A percentile compares a stretch with the other conserved stretches of the same genome.
Conservation (phyloP, 1,140 invertebrate genomes). For the Oncopodura yosiiana region DNA sequence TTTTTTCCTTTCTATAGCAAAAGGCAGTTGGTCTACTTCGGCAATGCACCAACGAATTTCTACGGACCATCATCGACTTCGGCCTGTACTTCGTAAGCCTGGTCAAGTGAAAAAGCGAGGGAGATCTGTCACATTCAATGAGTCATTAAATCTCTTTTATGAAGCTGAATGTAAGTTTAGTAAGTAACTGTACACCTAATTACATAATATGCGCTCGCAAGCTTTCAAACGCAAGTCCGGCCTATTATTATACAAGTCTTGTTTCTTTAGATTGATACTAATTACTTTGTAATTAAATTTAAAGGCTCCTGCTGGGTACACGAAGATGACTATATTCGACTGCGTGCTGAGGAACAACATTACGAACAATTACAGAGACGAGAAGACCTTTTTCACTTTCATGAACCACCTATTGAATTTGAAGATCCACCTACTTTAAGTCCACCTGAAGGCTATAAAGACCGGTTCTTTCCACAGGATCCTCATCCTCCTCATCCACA, state of each 20-base stretch:
- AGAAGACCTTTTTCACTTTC: constrained; percentile 17
- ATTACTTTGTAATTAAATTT: too few relatives aligned
- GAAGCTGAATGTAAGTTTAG: constrained; percentile 32
- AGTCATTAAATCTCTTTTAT: constrained; percentile 32
- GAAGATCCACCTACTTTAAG: constrained; percentile 32
- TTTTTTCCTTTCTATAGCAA: too few relatives aligned
- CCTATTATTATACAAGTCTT: too few relatives aligned
- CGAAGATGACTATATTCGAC: constrained; percentile 31
- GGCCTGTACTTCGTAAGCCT: constrained; percentile 29
- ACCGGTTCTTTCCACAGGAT: constrained; percentile 34
- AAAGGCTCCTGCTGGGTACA: constrained; percentile 35
- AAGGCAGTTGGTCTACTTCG: too few relatives aligned
- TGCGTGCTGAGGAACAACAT: constrained; percentile 30
- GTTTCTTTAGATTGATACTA: too few relatives aligned
- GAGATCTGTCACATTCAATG: constrained; percentile 30
- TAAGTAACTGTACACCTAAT: too few relatives aligned
- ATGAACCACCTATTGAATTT: constrained; percentile 32
- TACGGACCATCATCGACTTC: constrained; percentile 18
- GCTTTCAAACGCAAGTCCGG: too few relatives aligned
- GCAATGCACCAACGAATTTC: not conserved
- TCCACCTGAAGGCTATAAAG: constrained; percentile 35
- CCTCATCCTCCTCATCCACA: not conserved
- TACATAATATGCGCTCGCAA: too few relatives aligned
- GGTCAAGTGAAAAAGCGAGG: constrained; percentile 24
- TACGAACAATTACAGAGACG: constrained; percentile 11